These are phyloP conservation scores for Ernsta delagoae DNA, from an alignment of 2,888 invertebrate species.

Conservation along the genomic window DNA sequence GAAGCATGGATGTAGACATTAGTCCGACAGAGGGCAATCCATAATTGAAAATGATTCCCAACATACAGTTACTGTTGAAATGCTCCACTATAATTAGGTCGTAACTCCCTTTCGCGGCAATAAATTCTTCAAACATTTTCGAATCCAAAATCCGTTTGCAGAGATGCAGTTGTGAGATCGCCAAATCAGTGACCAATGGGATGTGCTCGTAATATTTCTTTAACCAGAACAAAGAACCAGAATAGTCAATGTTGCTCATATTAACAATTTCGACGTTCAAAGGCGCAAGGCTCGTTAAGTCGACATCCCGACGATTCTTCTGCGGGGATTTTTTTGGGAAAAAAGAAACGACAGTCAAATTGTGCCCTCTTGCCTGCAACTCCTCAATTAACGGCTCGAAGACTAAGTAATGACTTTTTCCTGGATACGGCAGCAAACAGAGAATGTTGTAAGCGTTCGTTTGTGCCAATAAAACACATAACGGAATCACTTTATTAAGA, in stretches of 20 bases:
- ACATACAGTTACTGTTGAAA: constrained; percentile 85
- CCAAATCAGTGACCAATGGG: constrained; percentile 48
- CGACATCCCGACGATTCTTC: constrained; percentile 55
- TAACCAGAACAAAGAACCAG: constrained; percentile 43
- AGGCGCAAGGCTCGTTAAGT: constrained; percentile 55
- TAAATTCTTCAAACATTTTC: constrained; percentile 58
- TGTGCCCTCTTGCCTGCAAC: constrained; percentile 83
- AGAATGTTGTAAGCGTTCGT: constrained; percentile 58
- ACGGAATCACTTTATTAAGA: constrained; percentile 8
- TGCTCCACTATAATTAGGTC: constrained; percentile 86
- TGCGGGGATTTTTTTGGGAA: constrained; percentile 71
- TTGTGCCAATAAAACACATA: neutral
- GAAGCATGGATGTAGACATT: constrained; percentile 82
- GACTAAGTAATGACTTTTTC: constrained; percentile 86
- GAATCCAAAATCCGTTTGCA: constrained; percentile 48
- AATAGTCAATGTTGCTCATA: constrained; percentile 48
- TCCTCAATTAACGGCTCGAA: constrained; percentile 82
- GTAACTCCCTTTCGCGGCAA: constrained; percentile 72
- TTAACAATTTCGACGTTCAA: constrained; percentile 56
- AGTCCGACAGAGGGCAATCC: constrained; percentile 83
- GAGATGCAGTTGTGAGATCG: constrained; percentile 52
- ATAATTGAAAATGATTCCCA: constrained; percentile 84
- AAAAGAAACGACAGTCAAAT: constrained; percentile 85
- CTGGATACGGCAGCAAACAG: constrained; percentile 82
- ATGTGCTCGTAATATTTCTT: constrained; percentile 57